These are phyloP conservation scores for Holcopasites calliopsidis DNA, from an alignment of 1,140 invertebrate genomes.

Conservation along the genomic window DNA sequence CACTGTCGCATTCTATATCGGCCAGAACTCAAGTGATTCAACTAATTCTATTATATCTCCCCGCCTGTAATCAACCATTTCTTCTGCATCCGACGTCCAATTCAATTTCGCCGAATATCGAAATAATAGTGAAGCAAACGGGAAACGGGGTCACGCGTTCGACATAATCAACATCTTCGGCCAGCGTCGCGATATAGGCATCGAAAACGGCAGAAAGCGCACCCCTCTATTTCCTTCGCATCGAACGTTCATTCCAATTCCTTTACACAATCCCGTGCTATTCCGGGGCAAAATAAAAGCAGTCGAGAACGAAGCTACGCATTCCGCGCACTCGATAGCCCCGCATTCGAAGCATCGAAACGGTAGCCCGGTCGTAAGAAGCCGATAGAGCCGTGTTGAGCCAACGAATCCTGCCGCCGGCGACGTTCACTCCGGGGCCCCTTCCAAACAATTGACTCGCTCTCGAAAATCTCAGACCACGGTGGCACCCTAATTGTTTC, in stretches of 20 bases:
- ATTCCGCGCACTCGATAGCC: neutral
- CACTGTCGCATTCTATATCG: neutral
- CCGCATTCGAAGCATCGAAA: neutral
- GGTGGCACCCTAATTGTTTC: conserved; percentile 8
- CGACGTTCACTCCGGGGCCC: neutral
- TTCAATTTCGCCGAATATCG: neutral
- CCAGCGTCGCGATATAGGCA: too few relatives aligned
- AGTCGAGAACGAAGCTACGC: neutral
- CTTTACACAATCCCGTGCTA: neutral
- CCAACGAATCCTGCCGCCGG: neutral
- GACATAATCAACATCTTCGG: neutral
- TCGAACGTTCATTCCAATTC: neutral
- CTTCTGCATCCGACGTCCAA: neutral
- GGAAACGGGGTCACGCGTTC: neutral
- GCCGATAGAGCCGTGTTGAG: neutral
- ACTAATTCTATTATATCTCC: neutral
- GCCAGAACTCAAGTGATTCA: too few relatives aligned
- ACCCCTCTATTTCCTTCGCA: neutral
- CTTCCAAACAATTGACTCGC: conserved; percentile 6
- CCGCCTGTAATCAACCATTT: neutral
- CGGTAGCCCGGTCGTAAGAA: too few relatives aligned
- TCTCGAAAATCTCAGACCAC: conserved; percentile 19
- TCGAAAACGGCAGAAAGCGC: neutral
- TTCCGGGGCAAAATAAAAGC: neutral
- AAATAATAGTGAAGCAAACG: neutral